Evolutionary conservation across 2,888 invertebrate species (phyloP), one percentile per base, ranked within the genome.

Genomic region (Eupithecia insigniata): DNA sequence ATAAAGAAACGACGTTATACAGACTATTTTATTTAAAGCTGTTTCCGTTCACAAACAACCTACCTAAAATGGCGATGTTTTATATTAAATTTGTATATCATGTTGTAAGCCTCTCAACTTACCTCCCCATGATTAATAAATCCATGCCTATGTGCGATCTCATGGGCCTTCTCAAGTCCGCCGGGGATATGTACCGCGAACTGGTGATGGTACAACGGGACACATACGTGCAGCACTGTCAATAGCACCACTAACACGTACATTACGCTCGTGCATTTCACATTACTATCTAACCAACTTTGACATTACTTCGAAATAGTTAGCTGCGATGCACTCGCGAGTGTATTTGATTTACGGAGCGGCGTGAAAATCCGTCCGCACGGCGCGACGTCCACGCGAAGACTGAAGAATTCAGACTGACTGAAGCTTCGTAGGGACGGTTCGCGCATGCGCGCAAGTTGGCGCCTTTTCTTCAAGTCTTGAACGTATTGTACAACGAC

Each of bases 111-210:
- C 62, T 62, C 12, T 32, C 18, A 39, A 78, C 88, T 87, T 87
- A 94, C 94, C 92, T 93, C 91, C 78, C 94, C 94, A 83, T 94
- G 94, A 82, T 93, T 94, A 81, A 91, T 79, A 84, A 94, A 94
- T 73, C 94, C 94, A 79, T 93, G 93, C 77, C 87, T 89, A 78
- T 92, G 90, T n/a, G 94, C 94, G 73, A 94, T 77, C 71, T 89
- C 89, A 82, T 92, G 90, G 70, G 90, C 93, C 69, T 77, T 82
- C 74, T 83, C 82, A 58, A 83, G 77, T 71, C 93, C 94, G 78
- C 89, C 90, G 26, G 93, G 91, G 69, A 99, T 96, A 88, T 97
- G 96, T 66, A 98, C 97, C 66, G 98, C 99, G 87, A 97, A 94
- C 88, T 94, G 93, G 74, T 93, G 92, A 81, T 93, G 93, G 83